phyloP scores from a whole-genome alignment of 1,140 invertebrate species.

The Ladona fulva region DNA sequence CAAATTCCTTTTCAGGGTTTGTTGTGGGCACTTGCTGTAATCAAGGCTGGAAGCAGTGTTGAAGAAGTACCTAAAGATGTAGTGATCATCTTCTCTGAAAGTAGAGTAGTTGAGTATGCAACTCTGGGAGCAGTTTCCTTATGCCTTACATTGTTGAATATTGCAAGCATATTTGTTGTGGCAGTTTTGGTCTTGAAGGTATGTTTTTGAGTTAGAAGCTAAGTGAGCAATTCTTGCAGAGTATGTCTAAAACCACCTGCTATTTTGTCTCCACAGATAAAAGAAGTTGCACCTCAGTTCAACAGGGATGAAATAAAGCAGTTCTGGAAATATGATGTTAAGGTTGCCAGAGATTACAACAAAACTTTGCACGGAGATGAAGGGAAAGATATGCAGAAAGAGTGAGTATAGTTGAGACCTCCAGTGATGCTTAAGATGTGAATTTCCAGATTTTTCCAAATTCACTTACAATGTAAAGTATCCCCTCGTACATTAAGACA shows the following conservation, averaged over 20 bases:
- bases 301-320: conserved; percentile 39
- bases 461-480: too few species aligned
- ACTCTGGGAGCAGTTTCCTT: conserved; percentile 55
- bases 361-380: conserved; percentile 31
- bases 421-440: too few species aligned
- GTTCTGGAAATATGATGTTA: conserved; percentile 60
- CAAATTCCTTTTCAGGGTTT: conserved; percentile 58
- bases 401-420: neutral
- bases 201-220: conserved; percentile 17
- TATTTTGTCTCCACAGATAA: conserved; percentile 44
- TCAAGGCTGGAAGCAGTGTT: conserved; percentile 34
- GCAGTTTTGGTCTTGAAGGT: conserved; percentile 61
- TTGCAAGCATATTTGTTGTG: conserved; percentile 58
- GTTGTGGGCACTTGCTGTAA: conserved; percentile 53
- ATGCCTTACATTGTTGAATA: conserved; percentile 59
- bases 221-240: neutral
- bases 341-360: conserved; percentile 47
- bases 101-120: conserved; percentile 47
- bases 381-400: conserved; percentile 2
- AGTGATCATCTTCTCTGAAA: conserved; percentile 40
- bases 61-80: conserved; percentile 27
- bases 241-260: neutral
- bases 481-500: too few species aligned
- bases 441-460: too few species aligned
- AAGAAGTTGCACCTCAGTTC: conserved; percentile 59